Evolutionary conservation across 2,888 invertebrate species (phyloP).

Genomic region (Drosophila pseudotalamancana): DNA sequence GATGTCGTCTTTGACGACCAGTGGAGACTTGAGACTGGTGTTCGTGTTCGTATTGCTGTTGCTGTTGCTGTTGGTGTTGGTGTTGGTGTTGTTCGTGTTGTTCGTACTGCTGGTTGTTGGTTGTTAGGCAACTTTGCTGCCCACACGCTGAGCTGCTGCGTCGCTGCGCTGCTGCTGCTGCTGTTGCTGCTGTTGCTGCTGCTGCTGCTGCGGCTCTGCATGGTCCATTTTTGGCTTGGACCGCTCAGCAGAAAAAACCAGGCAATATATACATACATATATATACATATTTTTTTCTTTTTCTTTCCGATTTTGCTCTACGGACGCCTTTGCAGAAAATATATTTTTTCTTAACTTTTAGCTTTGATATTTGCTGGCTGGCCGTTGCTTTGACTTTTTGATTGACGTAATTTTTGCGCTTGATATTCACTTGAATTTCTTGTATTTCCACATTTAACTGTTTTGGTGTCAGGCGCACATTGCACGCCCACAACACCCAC

Average conservation of each 20-base stretch:
- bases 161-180: slow-evolving; percentile 20
- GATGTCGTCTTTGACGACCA: slow-evolving; percentile 38
- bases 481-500: slow-evolving; percentile 69
- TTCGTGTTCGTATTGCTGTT: slow-evolving; percentile 26
- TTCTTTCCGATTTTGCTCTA: slow-evolving; percentile 44
- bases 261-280: slow-evolving; percentile 36
- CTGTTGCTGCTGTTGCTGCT: slow-evolving; percentile 30
- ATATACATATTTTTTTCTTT: slow-evolving; percentile 31
- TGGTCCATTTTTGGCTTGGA: slow-evolving; percentile 80
- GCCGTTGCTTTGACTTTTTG: slow-evolving; percentile 68
- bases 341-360: slow-evolving; percentile 38
- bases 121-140: slow-evolving; percentile 80
- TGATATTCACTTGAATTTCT: slow-evolving; percentile 80
- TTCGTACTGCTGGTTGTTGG: slow-evolving; percentile 37
- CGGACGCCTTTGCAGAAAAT: slow-evolving; percentile 74
- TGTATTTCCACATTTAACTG: slow-evolving; percentile 79
- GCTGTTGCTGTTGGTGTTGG: slow-evolving; percentile 11
- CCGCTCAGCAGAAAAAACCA: slow-evolving; percentile 50
- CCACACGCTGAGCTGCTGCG: slow-evolving; percentile 66
- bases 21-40: slow-evolving; percentile 59
- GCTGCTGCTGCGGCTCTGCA: slow-evolving; percentile 39
- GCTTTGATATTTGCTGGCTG: slow-evolving; percentile 48
- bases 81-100: slow-evolving; percentile 37
- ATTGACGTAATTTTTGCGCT: slow-evolving; percentile 80
- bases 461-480: slow-evolving; percentile 76